Conservation (phyloP, 2,888 invertebrate species). For the Lasioglossum calceatum region DNA sequence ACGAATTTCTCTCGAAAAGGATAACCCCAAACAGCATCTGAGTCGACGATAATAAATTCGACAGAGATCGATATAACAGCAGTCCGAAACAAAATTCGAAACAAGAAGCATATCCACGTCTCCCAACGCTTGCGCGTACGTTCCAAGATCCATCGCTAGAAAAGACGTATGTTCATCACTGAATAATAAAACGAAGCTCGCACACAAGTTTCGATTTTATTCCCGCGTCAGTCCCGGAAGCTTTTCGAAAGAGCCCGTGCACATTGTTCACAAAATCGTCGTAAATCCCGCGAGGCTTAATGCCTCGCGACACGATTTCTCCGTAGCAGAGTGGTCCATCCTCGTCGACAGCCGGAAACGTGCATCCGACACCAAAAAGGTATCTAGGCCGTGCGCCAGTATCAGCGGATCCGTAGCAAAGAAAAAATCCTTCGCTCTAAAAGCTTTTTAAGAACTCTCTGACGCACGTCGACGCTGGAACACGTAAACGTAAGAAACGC, state of each 20-base stretch:
- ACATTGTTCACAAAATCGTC: slow-evolving; percentile 1
- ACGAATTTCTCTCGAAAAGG: background rate
- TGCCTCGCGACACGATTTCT: background rate
- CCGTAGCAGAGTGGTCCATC: background rate
- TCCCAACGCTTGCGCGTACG: background rate
- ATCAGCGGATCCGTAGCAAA: slow-evolving; percentile 47
- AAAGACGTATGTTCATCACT: background rate
- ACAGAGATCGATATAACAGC: background rate
- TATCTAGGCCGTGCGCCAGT: slow-evolving; percentile 50
- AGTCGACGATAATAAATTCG: background rate
- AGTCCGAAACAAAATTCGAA: background rate
- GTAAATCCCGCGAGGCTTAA: background rate
- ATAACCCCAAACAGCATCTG: too few relatives aligned
- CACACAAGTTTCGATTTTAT: background rate
- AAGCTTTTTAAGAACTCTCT: slow-evolving; percentile 50
- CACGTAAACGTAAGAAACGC: slow-evolving; percentile 7
- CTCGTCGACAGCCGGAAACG: slow-evolving; percentile 45
- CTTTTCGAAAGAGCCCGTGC: background rate
- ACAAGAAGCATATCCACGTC: background rate
- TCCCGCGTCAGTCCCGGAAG: background rate
- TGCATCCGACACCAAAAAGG: slow-evolving; percentile 51
- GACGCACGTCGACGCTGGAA: slow-evolving; percentile 18
- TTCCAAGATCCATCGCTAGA: background rate
- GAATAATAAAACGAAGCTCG: background rate
- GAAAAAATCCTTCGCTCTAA: slow-evolving; percentile 60